A percentile compares a stretch with the other conserved stretches of the same genome.
phyloP scores from a whole-genome alignment of 2,113 vertebrate species.

The Rhabdornis inornatus region DNA sequence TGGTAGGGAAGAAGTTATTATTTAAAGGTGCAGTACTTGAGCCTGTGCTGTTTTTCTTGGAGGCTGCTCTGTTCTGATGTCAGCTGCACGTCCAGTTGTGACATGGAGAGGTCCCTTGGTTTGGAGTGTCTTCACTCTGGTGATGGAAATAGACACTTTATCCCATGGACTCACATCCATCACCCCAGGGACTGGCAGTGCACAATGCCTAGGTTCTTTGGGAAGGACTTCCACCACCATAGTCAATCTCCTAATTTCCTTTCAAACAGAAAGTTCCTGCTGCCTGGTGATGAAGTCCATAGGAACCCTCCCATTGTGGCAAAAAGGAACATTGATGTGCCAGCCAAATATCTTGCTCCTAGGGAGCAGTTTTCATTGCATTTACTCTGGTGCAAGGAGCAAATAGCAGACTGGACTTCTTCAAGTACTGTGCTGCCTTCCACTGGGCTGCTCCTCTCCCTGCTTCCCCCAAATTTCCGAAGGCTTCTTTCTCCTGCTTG shows the following conservation, averaged over 20 bases:
- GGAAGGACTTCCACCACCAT: neutral
- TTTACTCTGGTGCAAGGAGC: conserved; percentile 25
- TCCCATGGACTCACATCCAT: neutral
- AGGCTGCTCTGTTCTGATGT: neutral
- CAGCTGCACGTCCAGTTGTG: neutral
- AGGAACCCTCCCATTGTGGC: neutral
- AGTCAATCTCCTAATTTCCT: neutral
- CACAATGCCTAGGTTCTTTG: neutral
- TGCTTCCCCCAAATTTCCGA: conserved; percentile 54
- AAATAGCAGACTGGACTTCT: conserved; percentile 53
- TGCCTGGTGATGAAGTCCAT: neutral
- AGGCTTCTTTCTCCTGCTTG: conserved; percentile 58
- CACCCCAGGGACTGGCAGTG: rapidly evolving
- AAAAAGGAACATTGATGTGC: neutral
- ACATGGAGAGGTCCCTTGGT: neutral
- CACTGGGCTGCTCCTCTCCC: conserved; percentile 16
- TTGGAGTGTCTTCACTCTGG: neutral
- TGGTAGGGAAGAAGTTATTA: conserved; percentile 68
- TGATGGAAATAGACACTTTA: neutral
- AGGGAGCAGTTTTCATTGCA: neutral
- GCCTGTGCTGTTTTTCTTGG: conserved; percentile 51
- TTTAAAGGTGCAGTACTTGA: conserved; percentile 68
- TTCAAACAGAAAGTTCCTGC: neutral
- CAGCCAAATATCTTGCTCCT: conserved; percentile 36
- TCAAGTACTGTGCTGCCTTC: conserved; percentile 49